Conservation (phyloP, 2,797 vertebrate genomes). For the Rallus crepitans region DNA sequence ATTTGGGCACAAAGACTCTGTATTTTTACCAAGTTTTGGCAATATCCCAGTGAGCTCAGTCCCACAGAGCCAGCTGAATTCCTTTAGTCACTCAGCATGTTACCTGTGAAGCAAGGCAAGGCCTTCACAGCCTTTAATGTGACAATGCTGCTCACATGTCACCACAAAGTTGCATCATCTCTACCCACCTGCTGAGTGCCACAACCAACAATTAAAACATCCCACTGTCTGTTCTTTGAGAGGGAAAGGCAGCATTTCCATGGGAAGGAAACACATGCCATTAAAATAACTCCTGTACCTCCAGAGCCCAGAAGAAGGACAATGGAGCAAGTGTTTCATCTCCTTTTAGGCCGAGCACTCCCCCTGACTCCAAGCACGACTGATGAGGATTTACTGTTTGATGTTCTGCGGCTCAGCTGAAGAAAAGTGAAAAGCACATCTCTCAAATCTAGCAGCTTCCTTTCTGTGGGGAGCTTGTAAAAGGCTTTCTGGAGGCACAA, state of each 20-base stretch:
- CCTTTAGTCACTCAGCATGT: background rate
- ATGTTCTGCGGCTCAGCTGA: background rate
- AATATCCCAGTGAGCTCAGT: background rate
- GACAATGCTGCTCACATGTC: background rate
- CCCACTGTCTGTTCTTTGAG: background rate
- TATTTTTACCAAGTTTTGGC: background rate
- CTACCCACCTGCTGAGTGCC: background rate
- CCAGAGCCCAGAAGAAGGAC: background rate
- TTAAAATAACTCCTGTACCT: background rate
- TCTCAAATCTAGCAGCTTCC: background rate
- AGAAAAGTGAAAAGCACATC: background rate
- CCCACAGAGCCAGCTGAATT: background rate
- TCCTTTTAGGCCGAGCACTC: background rate
- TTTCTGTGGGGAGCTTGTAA: background rate
- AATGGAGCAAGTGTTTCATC: background rate
- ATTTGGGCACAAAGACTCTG: background rate
- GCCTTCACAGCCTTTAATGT: slow-evolving; percentile 4
- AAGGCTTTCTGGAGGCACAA: background rate
- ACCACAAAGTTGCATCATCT: background rate
- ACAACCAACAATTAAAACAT: background rate
- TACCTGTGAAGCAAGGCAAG: background rate
- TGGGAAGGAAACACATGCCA: background rate
- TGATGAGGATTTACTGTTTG: background rate
- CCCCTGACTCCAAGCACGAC: background rate
- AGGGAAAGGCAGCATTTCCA: slow-evolving; percentile 7